Base-by-base conservation (phyloP, 2,888 invertebrate genomes). In the Masnerella sp. region DNA sequence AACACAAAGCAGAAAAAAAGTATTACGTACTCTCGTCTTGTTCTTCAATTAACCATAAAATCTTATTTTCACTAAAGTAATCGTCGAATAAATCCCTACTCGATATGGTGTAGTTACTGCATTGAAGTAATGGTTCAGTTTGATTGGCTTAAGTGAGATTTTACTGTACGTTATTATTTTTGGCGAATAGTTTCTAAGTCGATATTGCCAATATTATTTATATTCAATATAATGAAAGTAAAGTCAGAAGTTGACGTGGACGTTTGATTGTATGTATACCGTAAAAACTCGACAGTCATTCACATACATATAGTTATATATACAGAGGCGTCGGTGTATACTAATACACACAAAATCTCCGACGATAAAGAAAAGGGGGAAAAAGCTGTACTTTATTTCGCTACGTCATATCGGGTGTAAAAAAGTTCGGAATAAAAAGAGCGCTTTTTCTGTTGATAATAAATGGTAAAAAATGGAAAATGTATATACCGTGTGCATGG, bases 151-250 rank as follows among this genome's bases (percentile, higher is more conserved):
- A n/a, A n/a, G 52, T 34, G 72, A 72, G 59, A 49, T 65, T 72
- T 65, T 72, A 65, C 61, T 54, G 34, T 61, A 54, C 72, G 28
- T 32, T 61, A 72, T 72, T 84, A 83, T 83, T 65, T 65, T 61
- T 49, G 40, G 49, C 65, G 43, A 38, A 59, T 72, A 72, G 72
- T 81, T 84, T 82, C 75, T 86, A 86, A 86, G 83, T 84, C 84
- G 83, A 80, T 83, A 85, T 84, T 82, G 80, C 79, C 81, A 82
- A 81, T 83, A 84, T 83, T 85, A 86, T 86, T 86, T 86, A 82
- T 85, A 84, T 83, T 84, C 83, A 67, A 80, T 84, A 79, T 84
- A 84, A 84, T 82, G 80, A 83, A 81, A 74, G 65, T 76, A 77
- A 75, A 77, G 79, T 74, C 79, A 73, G 72, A 76, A 77, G 71